Evolutionary conservation across 2,113 vertebrate genomes (phyloP).

Genomic region (Egretta garzetta): DNA sequence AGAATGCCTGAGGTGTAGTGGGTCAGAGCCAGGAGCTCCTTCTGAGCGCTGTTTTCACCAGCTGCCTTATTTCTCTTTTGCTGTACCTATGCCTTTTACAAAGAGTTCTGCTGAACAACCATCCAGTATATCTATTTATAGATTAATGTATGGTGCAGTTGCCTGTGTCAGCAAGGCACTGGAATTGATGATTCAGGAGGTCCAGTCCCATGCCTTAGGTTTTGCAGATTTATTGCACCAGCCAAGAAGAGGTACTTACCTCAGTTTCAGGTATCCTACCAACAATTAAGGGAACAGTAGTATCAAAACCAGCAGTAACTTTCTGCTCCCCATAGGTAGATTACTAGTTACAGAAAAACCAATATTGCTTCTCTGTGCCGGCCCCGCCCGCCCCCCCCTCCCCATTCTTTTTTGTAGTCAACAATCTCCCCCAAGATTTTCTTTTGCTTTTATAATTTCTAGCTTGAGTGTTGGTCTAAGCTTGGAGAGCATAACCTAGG

Average conservation of each 20-base stretch:
- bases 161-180: background rate
- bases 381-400: rapidly evolving
- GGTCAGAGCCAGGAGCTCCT: background rate
- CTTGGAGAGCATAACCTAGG: background rate
- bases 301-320: background rate
- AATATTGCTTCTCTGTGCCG: background rate
- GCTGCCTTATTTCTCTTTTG: background rate
- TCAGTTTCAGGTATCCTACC: background rate
- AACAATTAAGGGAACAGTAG: background rate
- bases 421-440: background rate
- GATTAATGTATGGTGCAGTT: background rate
- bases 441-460: background rate
- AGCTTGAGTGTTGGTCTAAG: background rate
- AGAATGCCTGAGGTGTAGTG: background rate
- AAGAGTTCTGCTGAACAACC: background rate
- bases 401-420: background rate
- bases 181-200: background rate
- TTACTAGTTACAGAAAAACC: background rate
- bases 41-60: background rate
- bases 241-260: background rate
- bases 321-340: background rate
- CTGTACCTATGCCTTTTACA: background rate
- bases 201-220: background rate
- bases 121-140: background rate
- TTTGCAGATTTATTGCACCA: background rate